A percentile compares a stretch with the other conserved stretches of the same genome.
Conservation (phyloP, 2,113 vertebrate species). For the Atrichornis clamosus region DNA sequence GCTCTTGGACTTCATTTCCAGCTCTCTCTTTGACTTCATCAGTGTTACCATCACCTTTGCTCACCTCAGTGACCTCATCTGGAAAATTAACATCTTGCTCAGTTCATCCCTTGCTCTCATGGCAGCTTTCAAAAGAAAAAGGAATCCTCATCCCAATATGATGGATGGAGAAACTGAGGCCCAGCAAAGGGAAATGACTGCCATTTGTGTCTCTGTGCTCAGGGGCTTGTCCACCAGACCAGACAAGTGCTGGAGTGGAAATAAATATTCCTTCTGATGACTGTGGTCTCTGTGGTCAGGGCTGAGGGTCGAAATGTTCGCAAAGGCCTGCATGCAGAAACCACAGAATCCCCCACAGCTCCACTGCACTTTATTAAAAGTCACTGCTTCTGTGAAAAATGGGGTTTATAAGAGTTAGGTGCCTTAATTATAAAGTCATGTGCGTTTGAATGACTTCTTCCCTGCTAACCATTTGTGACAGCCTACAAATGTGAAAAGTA, state of each 20-base stretch:
- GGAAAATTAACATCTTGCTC: background rate
- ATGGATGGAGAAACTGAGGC: background rate
- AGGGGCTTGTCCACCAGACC: background rate
- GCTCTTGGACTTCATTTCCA: background rate
- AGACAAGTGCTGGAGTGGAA: slow-evolving; percentile 45
- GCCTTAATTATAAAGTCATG: slow-evolving; percentile 63
- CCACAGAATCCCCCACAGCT: slow-evolving; percentile 64
- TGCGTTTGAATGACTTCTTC: slow-evolving; percentile 53
- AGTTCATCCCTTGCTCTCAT: background rate
- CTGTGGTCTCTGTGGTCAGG: slow-evolving; percentile 63
- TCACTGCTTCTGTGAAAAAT: slow-evolving; percentile 55
- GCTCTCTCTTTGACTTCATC: background rate
- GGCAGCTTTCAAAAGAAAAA: background rate
- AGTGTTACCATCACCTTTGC: background rate
- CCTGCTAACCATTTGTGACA: slow-evolving; percentile 54
- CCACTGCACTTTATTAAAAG: slow-evolving; percentile 58
- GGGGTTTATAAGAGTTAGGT: slow-evolving; percentile 44
- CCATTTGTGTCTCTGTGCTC: background rate
- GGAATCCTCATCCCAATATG: background rate
- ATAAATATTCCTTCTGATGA: slow-evolving; percentile 62
- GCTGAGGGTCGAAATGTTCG: slow-evolving; percentile 52
- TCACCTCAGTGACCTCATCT: background rate
- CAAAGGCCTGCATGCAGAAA: slow-evolving; percentile 53
- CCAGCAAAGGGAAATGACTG: background rate
- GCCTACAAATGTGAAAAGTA: slow-evolving; percentile 73